Conservation (phyloP, 23 tunicate species). For the Styela clava region DNA sequence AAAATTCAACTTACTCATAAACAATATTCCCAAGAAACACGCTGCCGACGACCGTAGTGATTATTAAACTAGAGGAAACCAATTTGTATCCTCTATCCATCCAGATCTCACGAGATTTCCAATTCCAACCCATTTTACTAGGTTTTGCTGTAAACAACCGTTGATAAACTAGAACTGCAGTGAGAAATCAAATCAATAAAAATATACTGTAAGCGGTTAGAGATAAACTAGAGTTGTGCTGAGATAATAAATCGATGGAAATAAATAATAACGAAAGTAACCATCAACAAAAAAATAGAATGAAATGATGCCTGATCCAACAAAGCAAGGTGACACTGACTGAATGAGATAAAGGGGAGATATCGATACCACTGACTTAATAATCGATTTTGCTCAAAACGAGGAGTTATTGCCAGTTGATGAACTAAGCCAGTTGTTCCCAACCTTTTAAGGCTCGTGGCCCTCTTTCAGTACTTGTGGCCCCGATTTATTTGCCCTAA, state of each 20-base stretch:
- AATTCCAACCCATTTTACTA: neutral
- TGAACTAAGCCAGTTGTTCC: too few relatives aligned
- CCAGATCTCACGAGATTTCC: slow-evolving; percentile 6
- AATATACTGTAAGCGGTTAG: neutral
- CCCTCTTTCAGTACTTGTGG: too few relatives aligned
- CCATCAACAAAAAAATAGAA: too few relatives aligned
- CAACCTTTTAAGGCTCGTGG: too few relatives aligned
- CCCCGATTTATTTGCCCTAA: too few relatives aligned
- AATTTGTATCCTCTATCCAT: slow-evolving; percentile 34
- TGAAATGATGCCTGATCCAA: too few relatives aligned
- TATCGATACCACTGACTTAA: too few relatives aligned
- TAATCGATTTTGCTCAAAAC: too few relatives aligned
- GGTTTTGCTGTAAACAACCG: neutral
- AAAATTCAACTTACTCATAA: slow-evolving; percentile 5
- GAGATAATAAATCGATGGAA: neutral
- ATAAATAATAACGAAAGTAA: neutral
- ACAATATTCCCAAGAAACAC: slow-evolving; percentile 6
- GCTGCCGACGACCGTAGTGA: neutral
- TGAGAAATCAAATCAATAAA: neutral
- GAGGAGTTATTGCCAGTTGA: too few relatives aligned
- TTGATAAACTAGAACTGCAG: neutral
- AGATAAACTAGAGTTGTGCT: neutral
- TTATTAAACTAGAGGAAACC: slow-evolving; percentile 7
- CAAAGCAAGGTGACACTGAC: neutral
- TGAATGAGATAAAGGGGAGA: neutral